Conservation (phyloP, 2,888 invertebrate genomes). For the Xestia c-nigrum region DNA sequence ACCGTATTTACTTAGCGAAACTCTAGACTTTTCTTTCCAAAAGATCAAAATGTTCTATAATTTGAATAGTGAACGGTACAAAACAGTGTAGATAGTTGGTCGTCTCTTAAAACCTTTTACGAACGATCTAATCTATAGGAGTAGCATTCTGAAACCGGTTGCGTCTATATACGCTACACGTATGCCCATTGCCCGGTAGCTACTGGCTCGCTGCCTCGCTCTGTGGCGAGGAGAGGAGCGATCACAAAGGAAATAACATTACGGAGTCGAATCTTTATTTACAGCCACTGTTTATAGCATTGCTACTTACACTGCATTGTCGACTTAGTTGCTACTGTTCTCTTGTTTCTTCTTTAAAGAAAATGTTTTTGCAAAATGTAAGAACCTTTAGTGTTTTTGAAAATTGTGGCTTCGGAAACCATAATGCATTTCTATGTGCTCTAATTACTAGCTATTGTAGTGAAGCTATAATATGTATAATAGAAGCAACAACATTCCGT, state of each 20-base stretch:
- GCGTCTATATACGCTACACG: conserved; percentile 24
- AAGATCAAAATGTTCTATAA: not conserved
- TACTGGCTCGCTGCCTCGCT: not conserved
- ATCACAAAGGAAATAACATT: conserved; percentile 9
- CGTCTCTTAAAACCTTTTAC: conserved; percentile 28
- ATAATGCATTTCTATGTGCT: not conserved
- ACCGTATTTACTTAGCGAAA: conserved; percentile 1
- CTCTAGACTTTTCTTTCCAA: not conserved
- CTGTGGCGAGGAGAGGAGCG: not conserved
- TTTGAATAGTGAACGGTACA: conserved; percentile 14
- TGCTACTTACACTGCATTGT: no score
- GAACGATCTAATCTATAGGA: conserved; percentile 41
- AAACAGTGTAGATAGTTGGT: conserved; percentile 3
- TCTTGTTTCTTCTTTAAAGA: not conserved
- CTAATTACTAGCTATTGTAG: conserved; percentile 26
- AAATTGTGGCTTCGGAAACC: not conserved
- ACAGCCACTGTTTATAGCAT: not conserved
- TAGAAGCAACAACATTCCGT: not conserved
- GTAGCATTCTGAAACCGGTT: conserved; percentile 42
- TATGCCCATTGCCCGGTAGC: conserved; percentile 49
- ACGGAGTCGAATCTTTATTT: conserved; percentile 10
- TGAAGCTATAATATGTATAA: not conserved
- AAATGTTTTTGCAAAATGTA: not conserved
- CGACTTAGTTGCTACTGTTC: not conserved
- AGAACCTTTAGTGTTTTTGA: not conserved